Percentiles rank a stretch among this genome's conserved stretches.
Conservation (phyloP, 1,140 invertebrate species). For the Calosoma granatense region DNA sequence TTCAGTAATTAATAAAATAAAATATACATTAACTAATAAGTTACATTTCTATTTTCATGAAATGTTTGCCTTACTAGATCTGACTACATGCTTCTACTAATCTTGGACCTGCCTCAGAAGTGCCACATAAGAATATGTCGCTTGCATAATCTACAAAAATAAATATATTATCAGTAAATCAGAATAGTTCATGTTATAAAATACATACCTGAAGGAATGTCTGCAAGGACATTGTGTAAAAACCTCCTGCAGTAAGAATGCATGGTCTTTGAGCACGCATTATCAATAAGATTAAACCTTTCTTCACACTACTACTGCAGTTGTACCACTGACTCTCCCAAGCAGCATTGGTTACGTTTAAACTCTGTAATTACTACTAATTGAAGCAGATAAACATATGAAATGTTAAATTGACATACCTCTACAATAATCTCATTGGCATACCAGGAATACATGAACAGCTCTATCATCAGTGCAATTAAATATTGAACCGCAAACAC, state of each 20-base stretch:
- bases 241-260: neutral
- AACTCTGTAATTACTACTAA: neutral
- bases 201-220: neutral
- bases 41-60: neutral
- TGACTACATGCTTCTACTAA: too few species aligned
- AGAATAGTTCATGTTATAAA: constrained; percentile 1
- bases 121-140: constrained; percentile 22
- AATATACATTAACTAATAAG: too few species aligned
- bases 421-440: constrained; percentile 27
- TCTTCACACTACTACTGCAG: neutral
- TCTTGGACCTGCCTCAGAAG: constrained; percentile 16
- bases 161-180: constrained; percentile 9
- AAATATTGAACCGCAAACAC: constrained; percentile 29
- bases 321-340: neutral
- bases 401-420: constrained; percentile 20
- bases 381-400: too few species aligned
- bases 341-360: neutral
- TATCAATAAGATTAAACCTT: neutral
- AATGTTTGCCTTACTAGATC: neutral
- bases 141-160: constrained; percentile 20
- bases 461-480: constrained; percentile 24
- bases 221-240: neutral
- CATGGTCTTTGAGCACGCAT: neutral
- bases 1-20: too few species aligned
- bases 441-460: constrained; percentile 32